Conservation (phyloP, 2,113 vertebrate species). For the Ptychochromis oligacanthus region DNA sequence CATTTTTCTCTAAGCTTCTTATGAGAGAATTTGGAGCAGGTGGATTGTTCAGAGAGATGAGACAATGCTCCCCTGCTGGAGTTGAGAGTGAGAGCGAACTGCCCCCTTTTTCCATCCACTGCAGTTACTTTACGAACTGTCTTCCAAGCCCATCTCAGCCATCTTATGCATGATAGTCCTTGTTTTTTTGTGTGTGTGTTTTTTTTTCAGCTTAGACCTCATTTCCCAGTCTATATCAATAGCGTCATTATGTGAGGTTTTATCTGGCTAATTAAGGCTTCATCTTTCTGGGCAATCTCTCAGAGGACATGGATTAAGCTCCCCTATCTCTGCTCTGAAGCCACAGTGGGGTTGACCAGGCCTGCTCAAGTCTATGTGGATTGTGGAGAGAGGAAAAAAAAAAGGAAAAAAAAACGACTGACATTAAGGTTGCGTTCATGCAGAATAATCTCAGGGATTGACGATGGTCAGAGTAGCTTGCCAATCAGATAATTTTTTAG, state of each 20-base stretch:
- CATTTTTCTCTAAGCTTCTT: slow-evolving; percentile 76
- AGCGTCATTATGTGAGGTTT: slow-evolving; percentile 72
- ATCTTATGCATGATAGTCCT: slow-evolving; percentile 27
- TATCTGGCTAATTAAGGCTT: slow-evolving; percentile 81
- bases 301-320: slow-evolving; percentile 76
- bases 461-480: background rate
- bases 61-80: slow-evolving; percentile 31
- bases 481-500: no score
- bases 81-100: slow-evolving; percentile 23
- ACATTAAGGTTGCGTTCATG: background rate
- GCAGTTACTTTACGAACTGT: slow-evolving; percentile 16
- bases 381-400: background rate
- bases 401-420: no score
- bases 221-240: slow-evolving; percentile 73
- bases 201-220: slow-evolving; percentile 57
- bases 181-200: background rate
- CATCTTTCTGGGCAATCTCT: slow-evolving; percentile 78
- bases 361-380: slow-evolving; percentile 24
- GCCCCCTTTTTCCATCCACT: slow-evolving; percentile 1
- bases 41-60: slow-evolving; percentile 65
- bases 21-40: slow-evolving; percentile 70
- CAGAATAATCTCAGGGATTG: background rate
- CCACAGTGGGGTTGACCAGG: slow-evolving; percentile 43
- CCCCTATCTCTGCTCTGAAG: slow-evolving; percentile 63
- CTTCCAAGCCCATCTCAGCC: slow-evolving; percentile 18